These are phyloP conservation scores for Calyptommatus sinebrachiatus DNA, from an alignment of 2,113 vertebrate species.

Conservation along the genomic window DNA sequence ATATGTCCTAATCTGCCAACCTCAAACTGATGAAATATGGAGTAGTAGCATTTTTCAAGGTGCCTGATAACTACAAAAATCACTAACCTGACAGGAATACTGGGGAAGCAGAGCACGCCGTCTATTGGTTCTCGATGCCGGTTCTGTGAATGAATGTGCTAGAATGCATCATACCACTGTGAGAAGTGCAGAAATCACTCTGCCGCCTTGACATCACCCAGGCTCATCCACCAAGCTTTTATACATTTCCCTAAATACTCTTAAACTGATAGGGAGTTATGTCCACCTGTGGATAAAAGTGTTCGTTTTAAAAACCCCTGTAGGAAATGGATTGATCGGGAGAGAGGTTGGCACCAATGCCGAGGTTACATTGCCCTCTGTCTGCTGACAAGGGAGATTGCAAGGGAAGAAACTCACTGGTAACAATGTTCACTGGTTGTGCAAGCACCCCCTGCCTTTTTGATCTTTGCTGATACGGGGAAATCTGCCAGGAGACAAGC, in stretches of 20 bases:
- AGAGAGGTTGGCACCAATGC: neutral
- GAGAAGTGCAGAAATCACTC: neutral
- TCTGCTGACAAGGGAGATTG: neutral
- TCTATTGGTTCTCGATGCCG: neutral
- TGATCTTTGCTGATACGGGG: neutral
- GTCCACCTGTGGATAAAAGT: constrained; percentile 21
- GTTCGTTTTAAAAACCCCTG: neutral
- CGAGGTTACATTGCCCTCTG: constrained; percentile 22
- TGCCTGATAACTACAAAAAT: neutral
- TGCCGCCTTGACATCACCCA: neutral
- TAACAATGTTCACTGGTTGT: no score
- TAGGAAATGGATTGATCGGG: neutral
- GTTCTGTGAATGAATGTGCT: neutral
- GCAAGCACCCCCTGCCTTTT: no score
- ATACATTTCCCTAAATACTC: neutral
- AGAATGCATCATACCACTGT: neutral
- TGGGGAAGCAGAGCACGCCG: neutral
- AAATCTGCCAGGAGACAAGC: no score
- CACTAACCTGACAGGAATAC: neutral
- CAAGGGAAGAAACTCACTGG: neutral
- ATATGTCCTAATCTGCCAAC: neutral
- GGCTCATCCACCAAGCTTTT: neutral
- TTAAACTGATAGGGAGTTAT: constrained; percentile 4
- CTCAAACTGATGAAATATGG: neutral
- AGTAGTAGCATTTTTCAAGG: neutral